These are phyloP conservation scores for Lordiphosa collinella DNA, from an alignment of 1,140 invertebrate genomes.

Conservation along the genomic window DNA sequence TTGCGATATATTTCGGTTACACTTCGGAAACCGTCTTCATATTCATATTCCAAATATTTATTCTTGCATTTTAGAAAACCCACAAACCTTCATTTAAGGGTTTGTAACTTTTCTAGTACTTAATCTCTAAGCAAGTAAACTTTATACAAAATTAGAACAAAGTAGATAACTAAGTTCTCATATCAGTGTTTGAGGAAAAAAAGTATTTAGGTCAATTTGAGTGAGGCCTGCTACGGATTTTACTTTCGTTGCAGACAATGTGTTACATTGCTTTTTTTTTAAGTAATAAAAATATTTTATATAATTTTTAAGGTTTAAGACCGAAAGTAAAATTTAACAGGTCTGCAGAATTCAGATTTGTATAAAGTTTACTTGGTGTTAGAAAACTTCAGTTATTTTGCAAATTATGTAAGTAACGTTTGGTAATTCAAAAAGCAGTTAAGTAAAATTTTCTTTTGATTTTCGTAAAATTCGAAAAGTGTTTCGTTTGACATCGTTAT, in stretches of 20 bases:
- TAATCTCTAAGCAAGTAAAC: constrained; percentile 5
- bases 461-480: too few species aligned
- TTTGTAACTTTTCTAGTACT: not conserved
- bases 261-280: not conserved
- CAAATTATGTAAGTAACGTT: not conserved
- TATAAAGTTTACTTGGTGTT: constrained; percentile 28
- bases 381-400: constrained; percentile 29
- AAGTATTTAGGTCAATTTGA: not conserved
- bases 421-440: not conserved
- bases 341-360: not conserved
- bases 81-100: not conserved
- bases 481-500: too few species aligned
- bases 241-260: too few species aligned
- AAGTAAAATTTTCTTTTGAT: too few species aligned
- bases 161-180: constrained; percentile 1
- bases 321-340: not conserved
- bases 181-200: not conserved
- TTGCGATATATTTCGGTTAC: too few species aligned
- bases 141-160: constrained; percentile 16
- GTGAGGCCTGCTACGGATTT: not conserved
- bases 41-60: constrained; percentile 14
- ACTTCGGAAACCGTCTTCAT: too few species aligned
- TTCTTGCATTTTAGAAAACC: not conserved
- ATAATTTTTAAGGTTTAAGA: not conserved
- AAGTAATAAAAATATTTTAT: not conserved